Conservation (phyloP, 2,113 vertebrate genomes). For the Lepidothrix coronata region DNA sequence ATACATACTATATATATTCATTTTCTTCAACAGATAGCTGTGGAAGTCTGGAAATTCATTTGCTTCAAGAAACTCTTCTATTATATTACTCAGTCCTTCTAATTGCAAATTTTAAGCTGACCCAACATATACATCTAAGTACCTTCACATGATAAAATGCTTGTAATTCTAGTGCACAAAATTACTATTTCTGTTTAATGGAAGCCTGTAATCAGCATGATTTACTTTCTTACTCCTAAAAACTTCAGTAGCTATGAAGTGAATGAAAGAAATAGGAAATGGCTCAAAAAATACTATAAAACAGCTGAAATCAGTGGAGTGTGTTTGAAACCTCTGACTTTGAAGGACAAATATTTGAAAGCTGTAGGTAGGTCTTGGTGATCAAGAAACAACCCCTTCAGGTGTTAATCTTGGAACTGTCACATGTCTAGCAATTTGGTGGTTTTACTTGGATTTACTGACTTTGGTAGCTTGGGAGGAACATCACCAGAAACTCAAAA, state of each 20-base stretch:
- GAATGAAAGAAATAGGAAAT: slow-evolving; percentile 3
- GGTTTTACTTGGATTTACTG: not conserved
- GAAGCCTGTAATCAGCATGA: slow-evolving; percentile 16
- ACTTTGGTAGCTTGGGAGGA: not conserved
- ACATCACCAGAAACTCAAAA: not conserved
- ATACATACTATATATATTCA: not conserved
- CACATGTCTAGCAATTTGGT: not conserved
- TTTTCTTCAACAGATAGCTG: not conserved
- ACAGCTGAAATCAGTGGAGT: not conserved
- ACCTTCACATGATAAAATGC: slow-evolving; percentile 36
- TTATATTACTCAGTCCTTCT: slow-evolving; percentile 28
- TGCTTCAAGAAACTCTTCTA: slow-evolving; percentile 1
- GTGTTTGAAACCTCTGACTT: not conserved
- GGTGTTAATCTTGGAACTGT: not conserved
- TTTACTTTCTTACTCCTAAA: slow-evolving; percentile 19
- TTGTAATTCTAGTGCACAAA: slow-evolving; percentile 2
- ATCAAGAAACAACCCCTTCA: not conserved
- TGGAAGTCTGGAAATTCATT: slow-evolving; percentile 18
- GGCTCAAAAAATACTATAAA: not conserved
- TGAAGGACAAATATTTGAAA: not conserved
- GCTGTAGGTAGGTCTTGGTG: not conserved
- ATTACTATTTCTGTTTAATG: slow-evolving; percentile 41
- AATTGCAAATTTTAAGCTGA: slow-evolving; percentile 47
- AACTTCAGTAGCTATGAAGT: not conserved
- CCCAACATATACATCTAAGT: slow-evolving; percentile 15